Percentiles rank a stretch among this genome's conserved stretches.
Conservation (phyloP, 2,888 invertebrate species). For the Cryptus armator region DNA sequence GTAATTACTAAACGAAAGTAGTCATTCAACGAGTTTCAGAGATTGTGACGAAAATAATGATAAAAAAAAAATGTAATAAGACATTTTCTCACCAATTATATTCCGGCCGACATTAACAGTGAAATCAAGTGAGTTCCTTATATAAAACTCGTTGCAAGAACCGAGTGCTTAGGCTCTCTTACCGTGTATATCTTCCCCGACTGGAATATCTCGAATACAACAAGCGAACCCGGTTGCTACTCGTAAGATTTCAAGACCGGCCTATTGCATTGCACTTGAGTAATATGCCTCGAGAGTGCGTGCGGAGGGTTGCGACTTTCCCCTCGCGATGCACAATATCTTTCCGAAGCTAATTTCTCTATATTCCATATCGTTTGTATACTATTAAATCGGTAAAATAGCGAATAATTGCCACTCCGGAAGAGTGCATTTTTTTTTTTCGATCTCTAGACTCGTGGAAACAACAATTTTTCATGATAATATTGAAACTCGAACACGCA, state of each 20-base stretch:
- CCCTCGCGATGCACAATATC: constrained; percentile 6
- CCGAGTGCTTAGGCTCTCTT: neutral
- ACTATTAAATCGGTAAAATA: neutral
- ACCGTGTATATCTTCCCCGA: neutral
- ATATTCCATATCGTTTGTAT: neutral
- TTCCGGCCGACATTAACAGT: constrained; percentile 58
- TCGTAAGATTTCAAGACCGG: constrained; percentile 50
- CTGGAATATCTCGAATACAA: constrained; percentile 11
- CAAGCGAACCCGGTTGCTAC: constrained; percentile 18
- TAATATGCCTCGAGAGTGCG: constrained; percentile 17
- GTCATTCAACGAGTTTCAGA: neutral
- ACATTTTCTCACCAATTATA: constrained; percentile 42
- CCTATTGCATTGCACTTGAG: constrained; percentile 41
- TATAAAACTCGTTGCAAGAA: constrained; percentile 49
- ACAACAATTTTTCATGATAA: neutral
- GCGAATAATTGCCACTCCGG: neutral
- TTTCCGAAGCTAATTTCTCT: neutral
- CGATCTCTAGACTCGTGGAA: neutral
- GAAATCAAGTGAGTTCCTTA: constrained; percentile 57
- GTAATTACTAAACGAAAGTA: neutral
- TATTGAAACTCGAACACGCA: too few species aligned
- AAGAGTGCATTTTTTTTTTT: neutral
- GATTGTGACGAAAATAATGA: neutral
- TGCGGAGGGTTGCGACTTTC: constrained; percentile 17
- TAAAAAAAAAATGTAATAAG: neutral